Conservation (phyloP, 2,888 invertebrate species). For the Parthenolecanium corni region DNA sequence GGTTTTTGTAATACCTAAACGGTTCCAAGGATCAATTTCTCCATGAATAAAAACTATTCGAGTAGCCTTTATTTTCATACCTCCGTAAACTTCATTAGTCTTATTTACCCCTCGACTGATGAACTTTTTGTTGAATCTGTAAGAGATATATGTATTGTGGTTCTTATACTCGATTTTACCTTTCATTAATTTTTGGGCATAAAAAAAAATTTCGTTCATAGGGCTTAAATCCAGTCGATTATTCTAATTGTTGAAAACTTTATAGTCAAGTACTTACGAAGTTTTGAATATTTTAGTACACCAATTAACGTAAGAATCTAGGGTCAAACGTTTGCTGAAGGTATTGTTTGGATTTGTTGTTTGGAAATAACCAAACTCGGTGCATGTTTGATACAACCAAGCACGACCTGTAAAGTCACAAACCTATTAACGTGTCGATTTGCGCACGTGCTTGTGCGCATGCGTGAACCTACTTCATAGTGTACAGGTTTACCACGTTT, state of each 20-base stretch:
- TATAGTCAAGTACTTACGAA: constrained; percentile 43
- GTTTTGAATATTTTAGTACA: constrained; percentile 72
- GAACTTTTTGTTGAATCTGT: constrained; percentile 50
- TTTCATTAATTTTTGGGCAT: too few species aligned
- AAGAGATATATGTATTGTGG: too few species aligned
- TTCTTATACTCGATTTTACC: too few species aligned
- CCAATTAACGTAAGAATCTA: constrained; percentile 66
- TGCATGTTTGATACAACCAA: constrained; percentile 92
- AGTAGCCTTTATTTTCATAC: constrained; percentile 52
- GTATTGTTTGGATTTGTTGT: constrained; percentile 57
- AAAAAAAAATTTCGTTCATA: too few species aligned
- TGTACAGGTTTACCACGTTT: too few species aligned
- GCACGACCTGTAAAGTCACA: constrained; percentile 51
- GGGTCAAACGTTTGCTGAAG: constrained; percentile 64
- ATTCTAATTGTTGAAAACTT: constrained; percentile 4
- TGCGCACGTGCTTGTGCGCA: too few species aligned
- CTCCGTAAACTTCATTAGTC: constrained; percentile 74
- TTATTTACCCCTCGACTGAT: constrained; percentile 50
- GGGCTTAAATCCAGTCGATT: not conserved
- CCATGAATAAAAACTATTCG: constrained; percentile 80
- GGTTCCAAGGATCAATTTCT: constrained; percentile 80
- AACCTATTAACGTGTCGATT: not conserved
- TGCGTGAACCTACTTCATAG: too few species aligned
- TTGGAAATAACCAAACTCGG: constrained; percentile 92
- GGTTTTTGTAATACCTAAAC: constrained; percentile 56